Evolutionary conservation across 2,888 invertebrate genomes (phyloP).

Genomic region (Meloe dianella): DNA sequence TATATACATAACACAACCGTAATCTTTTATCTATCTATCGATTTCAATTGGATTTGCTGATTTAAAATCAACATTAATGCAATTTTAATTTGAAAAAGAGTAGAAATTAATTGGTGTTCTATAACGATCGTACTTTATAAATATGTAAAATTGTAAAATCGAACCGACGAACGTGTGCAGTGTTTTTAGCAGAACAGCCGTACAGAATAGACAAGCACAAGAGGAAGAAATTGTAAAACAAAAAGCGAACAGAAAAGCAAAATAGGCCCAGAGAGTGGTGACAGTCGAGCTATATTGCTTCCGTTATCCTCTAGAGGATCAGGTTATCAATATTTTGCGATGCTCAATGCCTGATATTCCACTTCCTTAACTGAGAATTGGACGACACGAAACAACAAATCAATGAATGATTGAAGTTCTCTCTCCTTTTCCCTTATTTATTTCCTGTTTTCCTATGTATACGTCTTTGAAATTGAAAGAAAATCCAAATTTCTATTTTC

Average conservation of each 20-base stretch:
- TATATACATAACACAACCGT: conserved; percentile 6
- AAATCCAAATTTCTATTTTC: conserved; percentile 18
- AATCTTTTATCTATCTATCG: neutral
- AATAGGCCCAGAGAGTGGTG: conserved; percentile 31
- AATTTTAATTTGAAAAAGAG: neutral
- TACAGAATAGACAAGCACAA: neutral
- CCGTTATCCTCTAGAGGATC: conserved; percentile 47
- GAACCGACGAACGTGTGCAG: too few relatives aligned
- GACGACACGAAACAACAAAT: conserved; percentile 41
- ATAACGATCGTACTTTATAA: conserved; percentile 4
- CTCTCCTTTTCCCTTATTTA: conserved; percentile 14
- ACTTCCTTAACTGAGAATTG: conserved; percentile 43
- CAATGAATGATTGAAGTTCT: conserved; percentile 34
- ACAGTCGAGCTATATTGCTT: conserved; percentile 49
- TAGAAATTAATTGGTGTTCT: conserved; percentile 2
- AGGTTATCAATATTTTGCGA: conserved; percentile 50
- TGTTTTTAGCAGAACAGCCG: too few relatives aligned
- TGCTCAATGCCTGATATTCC: conserved; percentile 45
- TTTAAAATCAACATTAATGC: neutral
- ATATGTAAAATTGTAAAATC: neutral
- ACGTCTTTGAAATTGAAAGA: neutral
- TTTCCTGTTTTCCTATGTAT: neutral
- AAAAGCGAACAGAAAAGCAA: neutral
- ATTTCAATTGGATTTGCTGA: neutral
- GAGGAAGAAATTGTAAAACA: neutral